phyloP scores from a whole-genome alignment of 2,113 vertebrate genomes.

The Heterocephalus glaber region DNA sequence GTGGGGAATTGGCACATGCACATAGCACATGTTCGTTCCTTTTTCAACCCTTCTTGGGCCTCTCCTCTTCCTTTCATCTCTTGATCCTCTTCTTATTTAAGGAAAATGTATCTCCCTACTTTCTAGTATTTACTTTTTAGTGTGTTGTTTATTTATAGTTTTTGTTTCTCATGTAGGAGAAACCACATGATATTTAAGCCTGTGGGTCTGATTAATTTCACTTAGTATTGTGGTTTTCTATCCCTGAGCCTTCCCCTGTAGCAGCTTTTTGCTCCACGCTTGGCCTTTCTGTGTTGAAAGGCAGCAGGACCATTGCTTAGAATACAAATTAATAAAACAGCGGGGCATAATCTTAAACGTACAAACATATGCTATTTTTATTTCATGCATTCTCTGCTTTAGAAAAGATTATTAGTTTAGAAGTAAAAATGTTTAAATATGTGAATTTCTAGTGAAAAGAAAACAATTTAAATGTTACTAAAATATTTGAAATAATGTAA shows the following conservation, averaged over 20 bases:
- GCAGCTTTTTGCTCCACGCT: background rate
- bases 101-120: background rate
- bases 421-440: background rate
- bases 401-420: background rate
- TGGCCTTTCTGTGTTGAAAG: background rate
- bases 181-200: background rate
- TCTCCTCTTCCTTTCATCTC: background rate
- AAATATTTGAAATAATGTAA: background rate
- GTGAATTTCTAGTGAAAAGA: background rate
- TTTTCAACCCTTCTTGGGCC: background rate
- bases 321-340: background rate
- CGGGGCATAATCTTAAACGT: background rate
- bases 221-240: background rate
- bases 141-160: background rate
- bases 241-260: background rate
- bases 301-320: background rate
- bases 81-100: background rate
- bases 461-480: background rate
- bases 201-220: background rate
- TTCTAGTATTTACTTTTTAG: background rate
- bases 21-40: background rate
- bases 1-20: background rate
- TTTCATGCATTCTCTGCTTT: background rate
- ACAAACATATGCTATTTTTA: background rate
- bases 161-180: background rate